Evolutionary conservation across 2,888 invertebrate genomes (phyloP), one percentile per base, ranked within the genome.

Genomic region (Sarcophaga variegata): DNA sequence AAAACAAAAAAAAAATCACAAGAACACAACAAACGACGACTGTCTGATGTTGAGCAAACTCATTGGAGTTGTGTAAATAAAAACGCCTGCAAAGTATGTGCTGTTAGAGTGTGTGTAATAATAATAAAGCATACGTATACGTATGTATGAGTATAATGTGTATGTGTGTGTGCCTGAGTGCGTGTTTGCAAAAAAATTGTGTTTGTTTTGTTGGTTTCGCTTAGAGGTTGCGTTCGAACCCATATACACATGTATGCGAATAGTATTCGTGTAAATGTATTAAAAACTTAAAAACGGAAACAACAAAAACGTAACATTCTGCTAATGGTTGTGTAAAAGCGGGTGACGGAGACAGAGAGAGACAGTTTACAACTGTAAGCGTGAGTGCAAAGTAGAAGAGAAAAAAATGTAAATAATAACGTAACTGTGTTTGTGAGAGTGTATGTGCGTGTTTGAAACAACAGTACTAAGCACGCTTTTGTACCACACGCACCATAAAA

Each of bases 261-360:
- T 45, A 10, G 60, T 47, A 20, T 76, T 66, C 72, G 75, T 75
- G 54, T 54, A 59, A 54, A 22, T 76, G 85, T 70, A 67, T 83
- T 75, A 54, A 71, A 82, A 86, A 83, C 54, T 83, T 80, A 63
- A 83, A 82, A 86, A 86, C 76, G 80, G 86, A 86, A 86, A 83
- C 60, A 66, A 71, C 45, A 83, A 83, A 77, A 72, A 79, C 17
- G 54, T 45, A 67, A 45, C 22, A 60, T 83, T 78, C 12, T 69
- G 62, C 12, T 63, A 70, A 37, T 63, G 67, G n/a, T 25, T 14
- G 47, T 59, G 60, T 71, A 59, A 37, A 37, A 47, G 63, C 11
- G 49, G 49, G 10, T 49, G 20, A n/a, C 22, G 22, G 59, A 14
- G 17, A 54, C 14, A 17, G 49, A 49, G 14, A 49, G 54, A 17